Evolutionary conservation across 1,140 invertebrate genomes (phyloP), one percentile per base, ranked within the genome.

Genomic region (Apocrypta bakeri): DNA sequence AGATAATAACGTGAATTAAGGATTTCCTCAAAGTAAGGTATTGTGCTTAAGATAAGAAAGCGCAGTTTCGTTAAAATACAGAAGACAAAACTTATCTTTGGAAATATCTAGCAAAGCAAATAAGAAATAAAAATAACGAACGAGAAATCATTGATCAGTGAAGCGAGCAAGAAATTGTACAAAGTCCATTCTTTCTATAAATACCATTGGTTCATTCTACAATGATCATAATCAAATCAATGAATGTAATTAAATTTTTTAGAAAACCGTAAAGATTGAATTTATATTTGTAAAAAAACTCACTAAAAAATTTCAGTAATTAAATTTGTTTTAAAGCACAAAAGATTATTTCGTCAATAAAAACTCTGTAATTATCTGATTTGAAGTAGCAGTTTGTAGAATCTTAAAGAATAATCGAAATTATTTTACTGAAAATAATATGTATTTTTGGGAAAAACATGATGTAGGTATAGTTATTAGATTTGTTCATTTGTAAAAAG

Each of bases 391-490:
- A 12, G n/a, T 21, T n/a, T 17, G 7, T 74, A 73, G 9, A 9
- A 9, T 42, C 66, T 1, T 48, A 42, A 37, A 14, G 29, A 69
- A 69, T 75, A 79, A 12, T 17, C 61, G 68, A 82, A 76, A 17
- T 82, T 75, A 76, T 56, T 69, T 83, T 84, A 73, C 77, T 83
- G 87, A 83, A 85, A 85, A 83, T 87, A 83, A 85, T 85, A 84
- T 82, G 37, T 85, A 61, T 74, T 84, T 86, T 83, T 85, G 81
- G 86, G 85, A 88, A 85, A 85, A 84, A 78, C 74, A 86, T 83
- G 85, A 84, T 17, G 17, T 61, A 76, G 17, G 33, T 66, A 68
- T 75, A 75, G 63, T 75, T 75, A 14, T 74, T 48, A 75, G 21
- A 33, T 8, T 42, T 73, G 72, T 63, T 63, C 78, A 73, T 72